Evolutionary conservation across 2,888 invertebrate genomes (phyloP).

Genomic region (Drosophila falleni): DNA sequence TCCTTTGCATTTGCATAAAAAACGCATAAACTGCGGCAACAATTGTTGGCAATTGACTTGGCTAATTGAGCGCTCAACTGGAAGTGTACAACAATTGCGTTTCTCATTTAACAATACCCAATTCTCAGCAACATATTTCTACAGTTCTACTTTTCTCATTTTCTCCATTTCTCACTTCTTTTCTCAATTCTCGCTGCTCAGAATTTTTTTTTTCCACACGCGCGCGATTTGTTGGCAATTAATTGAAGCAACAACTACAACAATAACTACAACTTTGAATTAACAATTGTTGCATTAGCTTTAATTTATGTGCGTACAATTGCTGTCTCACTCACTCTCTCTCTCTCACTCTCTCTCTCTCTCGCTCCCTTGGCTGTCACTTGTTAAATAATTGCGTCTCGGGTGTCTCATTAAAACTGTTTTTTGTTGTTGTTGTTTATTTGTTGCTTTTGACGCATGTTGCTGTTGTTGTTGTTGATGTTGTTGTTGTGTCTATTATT

Average conservation of each 20-base stretch:
- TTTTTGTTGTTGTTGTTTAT: constrained; percentile 9
- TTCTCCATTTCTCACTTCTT: background rate
- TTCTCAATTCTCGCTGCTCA: background rate
- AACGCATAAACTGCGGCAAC: constrained; percentile 64
- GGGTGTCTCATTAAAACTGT: constrained; percentile 58
- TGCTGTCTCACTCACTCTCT: constrained; percentile 8
- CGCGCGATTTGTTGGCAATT: constrained; percentile 72
- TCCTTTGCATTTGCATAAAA: constrained; percentile 72
- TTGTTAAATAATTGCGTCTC: constrained; percentile 51
- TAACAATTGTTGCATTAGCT: constrained; percentile 60
- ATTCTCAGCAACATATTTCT: background rate
- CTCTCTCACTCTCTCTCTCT: constrained; percentile 1
- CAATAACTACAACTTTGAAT: constrained; percentile 39
- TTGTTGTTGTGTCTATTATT: constrained; percentile 52
- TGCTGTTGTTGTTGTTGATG: constrained; percentile 11
- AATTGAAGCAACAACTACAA: constrained; percentile 59
- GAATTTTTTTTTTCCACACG: constrained; percentile 30
- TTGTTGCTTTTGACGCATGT: constrained; percentile 23
- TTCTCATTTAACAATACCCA: constrained; percentile 16
- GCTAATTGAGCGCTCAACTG: constrained; percentile 66
- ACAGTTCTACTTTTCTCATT: background rate
- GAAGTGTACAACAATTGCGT: constrained; percentile 38
- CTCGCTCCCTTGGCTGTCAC: background rate
- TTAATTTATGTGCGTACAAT: constrained; percentile 43
- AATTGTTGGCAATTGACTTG: constrained; percentile 47